A percentile compares a stretch with the other conserved stretches of the same genome.
phyloP scores from a whole-genome alignment of 1,140 invertebrate genomes.

The Anthonomus grandis region DNA sequence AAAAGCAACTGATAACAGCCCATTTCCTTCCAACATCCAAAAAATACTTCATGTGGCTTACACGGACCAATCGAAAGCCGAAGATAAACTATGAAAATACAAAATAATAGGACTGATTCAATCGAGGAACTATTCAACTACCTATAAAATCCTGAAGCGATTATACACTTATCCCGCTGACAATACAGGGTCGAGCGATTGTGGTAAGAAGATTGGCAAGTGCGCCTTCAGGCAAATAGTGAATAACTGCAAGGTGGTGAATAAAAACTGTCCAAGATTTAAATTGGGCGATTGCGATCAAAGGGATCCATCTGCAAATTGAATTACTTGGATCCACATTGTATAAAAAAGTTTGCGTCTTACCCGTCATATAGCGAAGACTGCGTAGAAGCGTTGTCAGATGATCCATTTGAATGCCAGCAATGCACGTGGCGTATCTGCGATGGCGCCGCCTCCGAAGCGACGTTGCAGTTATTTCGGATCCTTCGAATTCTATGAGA shows the following conservation, averaged over 20 bases:
- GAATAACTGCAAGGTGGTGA: slow-evolving; percentile 4
- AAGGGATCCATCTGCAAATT: slow-evolving; percentile 19
- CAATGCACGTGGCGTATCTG: slow-evolving; percentile 31
- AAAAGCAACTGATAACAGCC: slow-evolving; percentile 4
- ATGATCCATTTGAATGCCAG: slow-evolving; percentile 28
- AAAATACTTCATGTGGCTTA: slow-evolving; percentile 5
- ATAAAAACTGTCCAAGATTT: slow-evolving; percentile 12
- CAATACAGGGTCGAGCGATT: neutral
- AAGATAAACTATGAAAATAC: slow-evolving; percentile 13
- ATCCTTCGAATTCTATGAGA: neutral
- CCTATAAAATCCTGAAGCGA: no score
- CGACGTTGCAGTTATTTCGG: slow-evolving; percentile 15
- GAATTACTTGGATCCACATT: slow-evolving; percentile 20
- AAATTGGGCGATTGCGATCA: slow-evolving; percentile 15
- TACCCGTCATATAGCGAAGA: slow-evolving; percentile 30
- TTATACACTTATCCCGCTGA: no score
- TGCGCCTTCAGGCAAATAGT: neutral
- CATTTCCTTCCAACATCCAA: no score
- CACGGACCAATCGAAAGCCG: slow-evolving; percentile 10
- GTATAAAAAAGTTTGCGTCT: slow-evolving; percentile 27
- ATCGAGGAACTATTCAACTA: neutral
- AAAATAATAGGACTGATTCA: slow-evolving; percentile 1
- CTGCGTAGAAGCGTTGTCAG: slow-evolving; percentile 23
- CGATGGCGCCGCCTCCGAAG: slow-evolving; percentile 21
- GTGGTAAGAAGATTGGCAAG: neutral